Base-by-base conservation (phyloP, 2,888 invertebrate genomes). In the Pachymerium ferrugineum region DNA sequence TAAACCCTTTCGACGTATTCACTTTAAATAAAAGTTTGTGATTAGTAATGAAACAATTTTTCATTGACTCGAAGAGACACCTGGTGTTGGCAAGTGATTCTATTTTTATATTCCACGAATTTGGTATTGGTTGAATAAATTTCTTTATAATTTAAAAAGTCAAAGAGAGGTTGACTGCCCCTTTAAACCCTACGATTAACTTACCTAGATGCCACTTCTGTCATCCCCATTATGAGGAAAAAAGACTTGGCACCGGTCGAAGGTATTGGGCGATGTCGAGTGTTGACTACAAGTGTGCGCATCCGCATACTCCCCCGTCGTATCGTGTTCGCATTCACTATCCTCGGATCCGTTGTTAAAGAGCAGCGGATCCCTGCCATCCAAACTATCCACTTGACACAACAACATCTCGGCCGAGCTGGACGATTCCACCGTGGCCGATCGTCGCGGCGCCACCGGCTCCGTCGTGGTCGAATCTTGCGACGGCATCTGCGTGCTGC, bases 321-420 rank as follows among this genome's bases (percentile, higher is more conserved):
- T 62, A 25, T 62, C 62, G 62, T 62, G 62, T n/a, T 62, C 62
- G 62, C 62, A 62, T 28, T 62, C 62, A 28, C 62, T 62, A 0
- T 62, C 62, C 62, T 62, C 62, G 25, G 62, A 62, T n/a, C 62
- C 62, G 62, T 62, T 62, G 28, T 8, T 62, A 8, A 62, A 0
- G 25, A 62, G 12, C 62, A 62, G 62, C 62, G 73, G 73, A 68
- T 73, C 73, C 16, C 29, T 14, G 6, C 73, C 67, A 0, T 73
- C 73, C 16, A 73, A 29, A 33, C 67, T 68, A 25, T 73, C 47
- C 19, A 4, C 28, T 4, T 5, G 10, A 3, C 29, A 19, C 3
- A 67, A 6, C 6, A 28, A 38, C 35, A 72, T 10, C 14, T 68
- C 73, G n/a, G 22, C 28, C n/a, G 73, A 73, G 16, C 73, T 35